phyloP scores from a whole-genome alignment of 2,113 vertebrate species.

The Osmerus eperlanus region DNA sequence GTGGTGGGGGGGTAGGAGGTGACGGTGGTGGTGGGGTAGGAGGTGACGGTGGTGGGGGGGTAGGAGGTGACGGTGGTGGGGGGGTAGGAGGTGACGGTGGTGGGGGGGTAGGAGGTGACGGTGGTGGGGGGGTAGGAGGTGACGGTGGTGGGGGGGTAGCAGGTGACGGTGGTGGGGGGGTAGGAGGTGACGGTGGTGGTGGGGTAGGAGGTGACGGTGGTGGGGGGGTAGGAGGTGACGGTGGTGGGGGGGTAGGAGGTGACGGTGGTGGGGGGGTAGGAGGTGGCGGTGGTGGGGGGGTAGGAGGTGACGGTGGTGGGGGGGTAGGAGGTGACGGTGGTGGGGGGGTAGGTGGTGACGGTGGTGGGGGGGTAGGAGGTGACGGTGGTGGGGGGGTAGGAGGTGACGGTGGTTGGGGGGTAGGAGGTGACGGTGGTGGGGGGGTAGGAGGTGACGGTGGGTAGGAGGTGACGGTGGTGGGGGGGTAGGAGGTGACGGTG shows the following conservation, averaged over 20 bases:
- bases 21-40: conserved; percentile 28
- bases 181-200: background rate
- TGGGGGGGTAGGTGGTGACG: background rate
- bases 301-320: conserved; percentile 21
- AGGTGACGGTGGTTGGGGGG: background rate
- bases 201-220: too few relatives aligned
- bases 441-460: conserved; percentile 8
- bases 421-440: conserved; percentile 34
- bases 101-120: conserved; percentile 25
- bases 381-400: background rate
- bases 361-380: too few relatives aligned
- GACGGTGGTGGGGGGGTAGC: too few relatives aligned
- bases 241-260: conserved; percentile 12
- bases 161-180: background rate
- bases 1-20: conserved; percentile 11
- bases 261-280: conserved; percentile 31
- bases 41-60: conserved; percentile 19
- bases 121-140: conserved; percentile 10
- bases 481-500: conserved; percentile 10
- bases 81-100: conserved; percentile 12
- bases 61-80: conserved; percentile 22
- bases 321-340: conserved; percentile 26
- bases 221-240: too few relatives aligned
- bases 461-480: conserved; percentile 22
- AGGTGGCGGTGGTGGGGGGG: conserved; percentile 24